phyloP scores from a whole-genome alignment of 1,140 invertebrate species.

The Zaprionus davidi region DNA sequence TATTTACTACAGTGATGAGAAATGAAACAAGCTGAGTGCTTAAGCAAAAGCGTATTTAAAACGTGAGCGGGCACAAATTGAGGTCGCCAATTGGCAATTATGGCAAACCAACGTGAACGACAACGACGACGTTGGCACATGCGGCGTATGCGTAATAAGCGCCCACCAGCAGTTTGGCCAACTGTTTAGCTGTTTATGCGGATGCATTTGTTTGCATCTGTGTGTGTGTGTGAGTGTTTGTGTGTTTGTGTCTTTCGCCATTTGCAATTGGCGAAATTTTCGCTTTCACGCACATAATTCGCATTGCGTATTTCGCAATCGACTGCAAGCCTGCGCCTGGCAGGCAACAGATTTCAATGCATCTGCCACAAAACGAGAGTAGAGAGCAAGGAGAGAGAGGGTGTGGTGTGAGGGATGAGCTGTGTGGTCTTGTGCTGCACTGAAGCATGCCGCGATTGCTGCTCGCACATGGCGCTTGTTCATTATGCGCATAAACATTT shows the following conservation, averaged over 20 bases:
- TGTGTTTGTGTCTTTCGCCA: conserved; percentile 39
- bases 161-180: conserved; percentile 17
- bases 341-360: conserved; percentile 69
- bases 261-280: conserved; percentile 64
- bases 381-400: conserved; percentile 21
- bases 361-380: conserved; percentile 49
- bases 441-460: conserved; percentile 1
- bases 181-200: conserved; percentile 27
- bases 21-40: conserved; percentile 6
- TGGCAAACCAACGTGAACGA: conserved; percentile 20
- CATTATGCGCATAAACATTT: conserved; percentile 82
- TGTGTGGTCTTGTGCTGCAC: not conserved
- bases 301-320: conserved; percentile 67
- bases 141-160: conserved; percentile 61
- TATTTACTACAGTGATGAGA: conserved; percentile 18
- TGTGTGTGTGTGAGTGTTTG: conserved; percentile 27
- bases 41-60: not conserved
- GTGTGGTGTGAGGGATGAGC: not conserved
- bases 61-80: conserved; percentile 11
- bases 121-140: conserved; percentile 29
- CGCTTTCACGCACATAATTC: conserved; percentile 76
- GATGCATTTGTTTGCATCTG: not conserved
- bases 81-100: conserved; percentile 45
- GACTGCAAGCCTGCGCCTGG: conserved; percentile 59
- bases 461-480: conserved; percentile 62